A percentile compares a stretch with the other conserved stretches of the same genome.
These are phyloP conservation scores for Napeogenes inachia DNA, from an alignment of 2,888 invertebrate genomes.

Conservation along the genomic window DNA sequence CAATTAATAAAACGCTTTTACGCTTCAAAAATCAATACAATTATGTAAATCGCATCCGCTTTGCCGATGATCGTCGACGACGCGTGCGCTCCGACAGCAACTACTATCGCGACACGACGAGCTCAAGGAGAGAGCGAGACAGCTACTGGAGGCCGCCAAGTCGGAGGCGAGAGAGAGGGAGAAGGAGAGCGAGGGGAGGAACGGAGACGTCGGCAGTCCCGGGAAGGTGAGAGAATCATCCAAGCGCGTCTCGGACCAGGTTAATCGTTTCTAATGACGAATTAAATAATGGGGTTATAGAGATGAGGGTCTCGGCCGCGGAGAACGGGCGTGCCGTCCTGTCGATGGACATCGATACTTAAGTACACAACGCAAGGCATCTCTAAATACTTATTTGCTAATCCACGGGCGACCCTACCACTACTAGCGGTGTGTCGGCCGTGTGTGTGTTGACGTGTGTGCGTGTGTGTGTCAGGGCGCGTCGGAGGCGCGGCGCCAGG, in stretches of 20 bases:
- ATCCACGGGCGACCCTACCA: no score
- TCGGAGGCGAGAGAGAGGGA: constrained; percentile 78
- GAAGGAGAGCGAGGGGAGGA: constrained; percentile 68
- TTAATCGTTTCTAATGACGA: no score
- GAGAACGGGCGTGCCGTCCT: no score
- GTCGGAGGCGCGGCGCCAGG: constrained; percentile 91
- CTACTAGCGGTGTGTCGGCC: no score
- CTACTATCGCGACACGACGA: constrained; percentile 88
- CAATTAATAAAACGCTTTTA: constrained; percentile 7
- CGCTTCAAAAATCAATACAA: not conserved
- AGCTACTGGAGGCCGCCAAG: constrained; percentile 88
- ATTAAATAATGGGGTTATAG: no score
- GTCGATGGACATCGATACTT: no score
- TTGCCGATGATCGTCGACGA: not conserved
- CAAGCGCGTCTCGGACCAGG: no score
- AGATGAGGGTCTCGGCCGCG: no score
- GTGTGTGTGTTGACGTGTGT: no score
- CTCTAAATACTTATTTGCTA: no score
- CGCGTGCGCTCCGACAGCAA: constrained; percentile 66
- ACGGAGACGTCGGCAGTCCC: constrained; percentile 58
- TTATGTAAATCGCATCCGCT: not conserved
- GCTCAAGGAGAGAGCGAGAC: constrained; percentile 88
- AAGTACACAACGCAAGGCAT: no score
- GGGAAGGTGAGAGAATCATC: constrained; percentile 53
- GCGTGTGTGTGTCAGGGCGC: constrained; percentile 48